Percentiles rank a stretch among this genome's conserved stretches.
These are phyloP conservation scores for Microcebus griseorufus DNA, from an alignment of 2,113 vertebrate species.

Conservation along the genomic window DNA sequence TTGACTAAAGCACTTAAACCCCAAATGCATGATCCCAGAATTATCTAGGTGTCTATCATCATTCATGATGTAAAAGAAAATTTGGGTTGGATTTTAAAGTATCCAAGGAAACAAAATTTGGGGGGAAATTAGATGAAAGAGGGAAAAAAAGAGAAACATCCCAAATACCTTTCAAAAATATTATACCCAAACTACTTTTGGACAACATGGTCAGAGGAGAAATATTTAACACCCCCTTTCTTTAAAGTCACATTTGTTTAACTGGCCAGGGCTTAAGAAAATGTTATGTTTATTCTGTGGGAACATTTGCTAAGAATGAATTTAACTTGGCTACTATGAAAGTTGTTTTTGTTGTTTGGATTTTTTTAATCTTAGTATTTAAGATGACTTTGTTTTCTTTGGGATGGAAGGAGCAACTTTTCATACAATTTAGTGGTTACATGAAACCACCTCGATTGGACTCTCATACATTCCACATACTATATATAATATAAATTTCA, in stretches of 20 bases:
- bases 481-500: conserved; percentile 44
- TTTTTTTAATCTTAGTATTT: conserved; percentile 56
- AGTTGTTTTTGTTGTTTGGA: conserved; percentile 64
- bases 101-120: conserved; percentile 68
- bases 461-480: background rate
- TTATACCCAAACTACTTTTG: conserved; percentile 23
- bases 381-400: conserved; percentile 51
- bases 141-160: background rate
- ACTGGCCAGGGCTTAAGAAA: conserved; percentile 40
- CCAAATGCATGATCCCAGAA: conserved; percentile 59
- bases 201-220: conserved; percentile 38
- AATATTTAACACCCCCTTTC: conserved; percentile 20
- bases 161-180: conserved; percentile 28
- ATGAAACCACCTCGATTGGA: background rate
- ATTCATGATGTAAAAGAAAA: conserved; percentile 70
- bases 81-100: conserved; percentile 59
- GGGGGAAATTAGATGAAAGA: background rate
- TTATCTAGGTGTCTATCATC: conserved; percentile 59
- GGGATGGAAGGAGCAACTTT: conserved; percentile 37
- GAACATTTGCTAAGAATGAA: conserved; percentile 63
- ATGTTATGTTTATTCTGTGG: conserved; percentile 36
- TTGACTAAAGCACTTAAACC: conserved; percentile 66
- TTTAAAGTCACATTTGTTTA: conserved; percentile 64
- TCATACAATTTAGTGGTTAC: conserved; percentile 48
- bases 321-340: conserved; percentile 55